Evolutionary conservation across 2,797 vertebrate species (phyloP), one percentile per base, ranked within the genome.

Genomic region (Anableps anableps): DNA sequence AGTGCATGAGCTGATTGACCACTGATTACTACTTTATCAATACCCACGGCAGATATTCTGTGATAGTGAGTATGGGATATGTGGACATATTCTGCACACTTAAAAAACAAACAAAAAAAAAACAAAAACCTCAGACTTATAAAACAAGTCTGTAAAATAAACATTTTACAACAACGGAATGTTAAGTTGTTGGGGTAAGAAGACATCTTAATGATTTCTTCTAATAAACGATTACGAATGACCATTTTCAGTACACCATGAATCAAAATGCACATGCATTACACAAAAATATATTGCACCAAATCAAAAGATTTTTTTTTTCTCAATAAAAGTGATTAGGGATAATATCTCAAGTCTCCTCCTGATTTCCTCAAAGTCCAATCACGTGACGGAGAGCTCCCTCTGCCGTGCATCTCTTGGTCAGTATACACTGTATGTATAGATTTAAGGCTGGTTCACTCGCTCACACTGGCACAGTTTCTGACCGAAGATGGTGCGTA

Each of bases 121-220:
- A 95, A 87, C 89, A 79, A 94, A 83, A 88, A 92, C 91, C 91
- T 75, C 93, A 96, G 97, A 99, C 97, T 98, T 99, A 96, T 99
- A 99, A 98, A 99, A 99, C 97, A 99, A 99, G 98, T 99, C 98
- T 92, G 97, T 97, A 97, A 97, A 96, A 96, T 95, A 96, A 97
- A 96, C 58, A 82, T 91, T 91, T 93, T 93, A 95, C 94, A 96
- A 96, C 94, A 96, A 97, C 91, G 96, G 96, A 98, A 98, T 97
- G 96, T 96, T 92, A 95, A 93, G 93, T 95, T 95, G 93, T 95
- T 93, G 93, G 93, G 92, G 91, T 94, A 86, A 95, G 87, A 95
- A 93, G 89, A 97, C 91, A 70, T 85, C 29, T 23, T 68, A 50
- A 87, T 87, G 94, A 95, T 92, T 91, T 94, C 95, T 88, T 93